Conservation (phyloP, 2,113 vertebrate genomes). For the human (Homo sapiens) region DNA sequence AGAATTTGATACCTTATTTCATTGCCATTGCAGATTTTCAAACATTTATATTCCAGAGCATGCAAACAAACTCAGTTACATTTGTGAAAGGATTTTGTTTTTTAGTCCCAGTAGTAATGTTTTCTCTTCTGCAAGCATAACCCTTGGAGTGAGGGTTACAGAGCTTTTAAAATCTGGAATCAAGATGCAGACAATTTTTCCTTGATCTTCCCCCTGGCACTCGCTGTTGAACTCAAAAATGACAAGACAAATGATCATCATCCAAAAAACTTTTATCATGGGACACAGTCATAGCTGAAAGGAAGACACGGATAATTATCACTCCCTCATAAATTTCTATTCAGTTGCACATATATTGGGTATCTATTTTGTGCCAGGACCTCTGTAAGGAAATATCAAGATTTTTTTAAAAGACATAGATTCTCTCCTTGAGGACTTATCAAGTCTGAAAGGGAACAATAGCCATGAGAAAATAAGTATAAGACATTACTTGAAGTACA, state of each 20-base stretch:
- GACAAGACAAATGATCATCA: neutral
- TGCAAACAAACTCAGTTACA: conserved; percentile 21
- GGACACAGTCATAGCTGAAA: neutral
- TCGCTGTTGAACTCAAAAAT: neutral
- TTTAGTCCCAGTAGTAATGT: neutral
- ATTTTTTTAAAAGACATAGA: neutral
- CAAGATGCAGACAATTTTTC: conserved; percentile 2
- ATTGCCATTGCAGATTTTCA: neutral
- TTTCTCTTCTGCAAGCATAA: neutral
- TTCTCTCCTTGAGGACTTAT: neutral
- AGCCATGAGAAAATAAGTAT: neutral
- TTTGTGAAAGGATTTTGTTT: neutral
- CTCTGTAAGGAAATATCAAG: neutral
- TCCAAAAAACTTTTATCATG: neutral
- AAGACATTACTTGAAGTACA: neutral
- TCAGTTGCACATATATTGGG: neutral
- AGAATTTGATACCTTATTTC: neutral
- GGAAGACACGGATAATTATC: neutral
- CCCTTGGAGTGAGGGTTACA: neutral
- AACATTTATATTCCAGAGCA: neutral
- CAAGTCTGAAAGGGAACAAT: neutral
- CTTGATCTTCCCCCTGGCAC: conserved; percentile 33
- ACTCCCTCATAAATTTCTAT: neutral
- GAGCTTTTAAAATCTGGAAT: conserved; percentile 36
- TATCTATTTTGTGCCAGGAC: neutral